Conservation (phyloP, 2,113 vertebrate species). For the Caretta caretta region DNA sequence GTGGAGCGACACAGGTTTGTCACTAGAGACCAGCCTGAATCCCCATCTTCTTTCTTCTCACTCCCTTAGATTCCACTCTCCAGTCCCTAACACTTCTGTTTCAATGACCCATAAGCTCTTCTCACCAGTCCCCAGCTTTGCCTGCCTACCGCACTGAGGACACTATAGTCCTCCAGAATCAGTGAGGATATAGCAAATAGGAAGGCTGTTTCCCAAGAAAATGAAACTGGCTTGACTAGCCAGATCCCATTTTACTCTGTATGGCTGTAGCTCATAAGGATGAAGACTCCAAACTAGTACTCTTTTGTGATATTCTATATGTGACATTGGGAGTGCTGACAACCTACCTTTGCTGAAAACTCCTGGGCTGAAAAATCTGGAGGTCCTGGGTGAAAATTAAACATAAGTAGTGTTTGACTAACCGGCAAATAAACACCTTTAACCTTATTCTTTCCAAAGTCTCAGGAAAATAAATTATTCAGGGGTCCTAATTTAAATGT, state of each 20-base stretch:
- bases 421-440: neutral
- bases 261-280: neutral
- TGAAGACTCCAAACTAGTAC: neutral
- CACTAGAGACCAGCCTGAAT: neutral
- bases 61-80: neutral
- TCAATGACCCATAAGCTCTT: too few relatives aligned
- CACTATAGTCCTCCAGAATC: neutral
- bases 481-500: neutral
- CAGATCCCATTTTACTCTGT: neutral
- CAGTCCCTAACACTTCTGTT: neutral
- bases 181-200: neutral
- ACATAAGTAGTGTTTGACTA: neutral
- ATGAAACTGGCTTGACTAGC: fast-evolving
- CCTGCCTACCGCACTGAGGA: neutral
- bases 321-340: neutral
- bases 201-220: neutral
- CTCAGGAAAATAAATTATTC: neutral
- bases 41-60: neutral
- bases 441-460: neutral
- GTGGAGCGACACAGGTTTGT: neutral
- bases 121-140: too few relatives aligned
- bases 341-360: neutral
- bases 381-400: neutral
- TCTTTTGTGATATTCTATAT: neutral
- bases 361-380: neutral